Evolutionary conservation across 1,140 invertebrate species (phyloP).

Genomic region (Lepidurus packardi): DNA sequence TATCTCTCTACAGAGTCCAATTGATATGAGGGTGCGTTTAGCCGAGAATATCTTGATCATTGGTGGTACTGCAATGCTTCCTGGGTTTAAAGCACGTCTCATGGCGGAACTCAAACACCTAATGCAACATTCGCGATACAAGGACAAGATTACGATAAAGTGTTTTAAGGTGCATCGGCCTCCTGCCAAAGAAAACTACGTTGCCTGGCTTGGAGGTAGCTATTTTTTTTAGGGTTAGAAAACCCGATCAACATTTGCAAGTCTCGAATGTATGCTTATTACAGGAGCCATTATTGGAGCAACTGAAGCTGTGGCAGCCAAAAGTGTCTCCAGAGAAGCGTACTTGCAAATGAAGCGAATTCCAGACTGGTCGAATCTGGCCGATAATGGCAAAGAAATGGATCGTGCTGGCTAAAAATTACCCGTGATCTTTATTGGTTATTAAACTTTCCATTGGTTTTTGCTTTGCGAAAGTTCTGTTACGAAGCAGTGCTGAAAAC

Average conservation of each 20-base stretch:
- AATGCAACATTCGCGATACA: constrained; percentile 56
- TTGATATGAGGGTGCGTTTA: constrained; percentile 65
- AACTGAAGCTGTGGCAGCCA: constrained; percentile 66
- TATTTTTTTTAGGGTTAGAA: constrained; percentile 38
- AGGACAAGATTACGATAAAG: constrained; percentile 56
- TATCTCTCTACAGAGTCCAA: constrained; percentile 56
- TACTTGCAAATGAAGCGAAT: constrained; percentile 63
- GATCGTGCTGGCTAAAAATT: constrained; percentile 2
- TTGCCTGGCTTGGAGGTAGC: constrained; percentile 73
- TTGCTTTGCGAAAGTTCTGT: no score
- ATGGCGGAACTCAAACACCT: constrained; percentile 64
- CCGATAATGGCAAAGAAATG: constrained; percentile 50
- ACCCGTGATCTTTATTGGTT: no score
- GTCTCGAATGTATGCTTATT: constrained; percentile 37
- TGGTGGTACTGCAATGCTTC: constrained; percentile 74
- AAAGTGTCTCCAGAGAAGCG: constrained; percentile 66
- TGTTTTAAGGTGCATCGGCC: constrained; percentile 70
- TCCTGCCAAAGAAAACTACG: constrained; percentile 76
- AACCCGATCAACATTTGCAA: constrained; percentile 33
- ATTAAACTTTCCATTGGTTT: no score
- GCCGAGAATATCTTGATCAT: constrained; percentile 76
- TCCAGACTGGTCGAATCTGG: constrained; percentile 74
- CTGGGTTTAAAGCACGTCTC: constrained; percentile 69
- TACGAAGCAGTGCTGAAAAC: no score
- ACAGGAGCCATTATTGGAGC: constrained; percentile 74